A percentile compares a stretch with the other conserved stretches of the same genome.
Evolutionary conservation across 1,140 invertebrate species (phyloP).

Genomic region (Teleopsis dalmanni): DNA sequence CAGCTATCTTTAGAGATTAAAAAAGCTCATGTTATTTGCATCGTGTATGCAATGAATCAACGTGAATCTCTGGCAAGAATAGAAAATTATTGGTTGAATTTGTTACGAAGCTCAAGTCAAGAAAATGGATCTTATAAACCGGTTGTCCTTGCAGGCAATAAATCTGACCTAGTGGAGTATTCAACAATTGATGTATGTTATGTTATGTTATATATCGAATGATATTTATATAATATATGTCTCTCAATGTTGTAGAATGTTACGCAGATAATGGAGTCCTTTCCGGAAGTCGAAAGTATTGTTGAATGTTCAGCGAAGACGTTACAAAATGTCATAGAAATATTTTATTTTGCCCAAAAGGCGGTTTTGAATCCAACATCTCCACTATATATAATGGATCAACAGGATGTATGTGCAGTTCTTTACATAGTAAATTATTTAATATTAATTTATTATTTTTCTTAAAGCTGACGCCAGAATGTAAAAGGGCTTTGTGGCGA

Average conservation of each 20-base stretch:
- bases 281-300: constrained; percentile 97
- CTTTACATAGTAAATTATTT: neutral
- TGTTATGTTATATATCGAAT: neutral
- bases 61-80: constrained; percentile 85
- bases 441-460: neutral
- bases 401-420: constrained; percentile 88
- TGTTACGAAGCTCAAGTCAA: constrained; percentile 39
- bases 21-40: constrained; percentile 93
- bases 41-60: constrained; percentile 96
- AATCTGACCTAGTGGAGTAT: constrained; percentile 91
- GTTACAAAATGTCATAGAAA: constrained; percentile 96
- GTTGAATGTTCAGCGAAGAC: constrained; percentile 99
- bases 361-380: constrained; percentile 95
- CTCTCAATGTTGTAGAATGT: constrained; percentile 61
- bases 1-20: constrained; percentile 81
- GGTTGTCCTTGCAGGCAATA: constrained; percentile 95
- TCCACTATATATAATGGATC: constrained; percentile 90
- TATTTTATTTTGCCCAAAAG: constrained; percentile 99
- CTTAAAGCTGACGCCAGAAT: constrained; percentile 79
- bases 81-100: constrained; percentile 86
- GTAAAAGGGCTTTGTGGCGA: constrained; percentile 85
- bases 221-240: neutral
- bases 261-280: constrained; percentile 94
- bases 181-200: constrained; percentile 80
- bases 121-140: constrained; percentile 57